Conservation (phyloP, 2,113 vertebrate species). For the Cephalopholis sonnerati region DNA sequence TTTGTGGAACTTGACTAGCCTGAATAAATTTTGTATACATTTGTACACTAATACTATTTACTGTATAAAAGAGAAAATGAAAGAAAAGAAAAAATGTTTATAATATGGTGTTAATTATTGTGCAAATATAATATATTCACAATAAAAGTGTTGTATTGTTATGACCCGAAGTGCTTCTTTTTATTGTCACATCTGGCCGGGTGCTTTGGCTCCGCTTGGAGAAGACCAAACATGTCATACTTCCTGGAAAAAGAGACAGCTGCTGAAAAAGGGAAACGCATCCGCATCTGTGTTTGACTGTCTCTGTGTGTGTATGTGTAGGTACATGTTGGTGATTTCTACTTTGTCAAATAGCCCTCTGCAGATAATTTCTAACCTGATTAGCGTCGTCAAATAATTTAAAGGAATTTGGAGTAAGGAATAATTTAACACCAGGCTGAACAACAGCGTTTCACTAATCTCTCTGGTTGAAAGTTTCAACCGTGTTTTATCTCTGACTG, state of each 20-base stretch:
- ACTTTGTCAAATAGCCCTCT: background rate
- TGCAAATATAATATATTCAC: constrained; percentile 98
- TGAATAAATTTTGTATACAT: constrained; percentile 98
- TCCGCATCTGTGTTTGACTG: constrained; percentile 5
- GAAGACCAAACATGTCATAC: constrained; percentile 41
- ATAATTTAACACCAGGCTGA: background rate
- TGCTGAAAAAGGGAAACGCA: constrained; percentile 20
- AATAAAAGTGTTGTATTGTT: constrained; percentile 97
- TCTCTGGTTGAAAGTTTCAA: background rate
- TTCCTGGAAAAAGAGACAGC: constrained; percentile 44
- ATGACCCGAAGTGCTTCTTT: constrained; percentile 52
- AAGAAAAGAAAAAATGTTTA: constrained; percentile 88
- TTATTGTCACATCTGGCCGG: constrained; percentile 24
- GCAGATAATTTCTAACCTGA: too few species aligned
- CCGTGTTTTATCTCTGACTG: background rate
- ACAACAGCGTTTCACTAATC: background rate
- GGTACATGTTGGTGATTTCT: background rate
- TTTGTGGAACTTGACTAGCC: constrained; percentile 96
- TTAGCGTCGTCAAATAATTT: too few species aligned
- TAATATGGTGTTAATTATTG: constrained; percentile 97
- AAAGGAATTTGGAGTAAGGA: background rate
- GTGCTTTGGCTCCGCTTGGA: constrained; percentile 38
- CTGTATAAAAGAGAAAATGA: constrained; percentile 85
- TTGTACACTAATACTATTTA: constrained; percentile 97
- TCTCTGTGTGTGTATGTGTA: background rate